phyloP scores from a whole-genome alignment of 2,888 invertebrate species.

The Tanytarsus gracilentus region DNA sequence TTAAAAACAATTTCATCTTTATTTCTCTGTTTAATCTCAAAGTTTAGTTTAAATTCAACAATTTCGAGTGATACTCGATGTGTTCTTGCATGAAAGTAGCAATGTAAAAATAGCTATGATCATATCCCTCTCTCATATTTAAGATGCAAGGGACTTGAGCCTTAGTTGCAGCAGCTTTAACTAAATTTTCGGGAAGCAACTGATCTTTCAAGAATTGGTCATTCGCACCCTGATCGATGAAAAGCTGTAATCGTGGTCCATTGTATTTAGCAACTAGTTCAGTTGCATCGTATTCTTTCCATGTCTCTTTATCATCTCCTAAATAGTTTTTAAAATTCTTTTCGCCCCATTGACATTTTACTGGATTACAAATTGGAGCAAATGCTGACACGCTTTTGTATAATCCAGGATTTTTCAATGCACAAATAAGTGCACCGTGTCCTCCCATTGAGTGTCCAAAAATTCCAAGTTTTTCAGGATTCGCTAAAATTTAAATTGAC shows the following conservation, averaged over 20 bases:
- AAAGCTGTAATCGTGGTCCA: conserved; percentile 71
- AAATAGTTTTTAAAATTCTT: conserved; percentile 78
- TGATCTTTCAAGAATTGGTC: conserved; percentile 73
- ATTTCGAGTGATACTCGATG: conserved; percentile 77
- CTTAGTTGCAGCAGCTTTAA: conserved; percentile 57
- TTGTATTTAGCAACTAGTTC: conserved; percentile 70
- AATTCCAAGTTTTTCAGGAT: conserved; percentile 25
- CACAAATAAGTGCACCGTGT: conserved; percentile 87
- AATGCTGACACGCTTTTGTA: conserved; percentile 89
- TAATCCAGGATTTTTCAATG: conserved; percentile 79
- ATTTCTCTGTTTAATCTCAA: too few species aligned
- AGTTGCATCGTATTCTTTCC: conserved; percentile 85
- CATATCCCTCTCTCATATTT: conserved; percentile 74
- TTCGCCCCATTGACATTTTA: conserved; percentile 73
- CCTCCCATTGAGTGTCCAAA: conserved; percentile 73
- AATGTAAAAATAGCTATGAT: conserved; percentile 92
- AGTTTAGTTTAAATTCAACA: too few species aligned
- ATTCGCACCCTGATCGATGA: conserved; percentile 80
- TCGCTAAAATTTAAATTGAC: conserved; percentile 31
- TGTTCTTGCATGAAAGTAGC: conserved; percentile 88
- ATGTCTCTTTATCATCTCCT: conserved; percentile 55
- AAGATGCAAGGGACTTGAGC: conserved; percentile 60
- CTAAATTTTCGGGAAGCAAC: conserved; percentile 74
- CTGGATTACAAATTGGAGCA: conserved; percentile 89
- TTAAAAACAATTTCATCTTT: too few species aligned